phyloP scores from a whole-genome alignment of 2,888 invertebrate genomes.

The Tenthredo notha region DNA sequence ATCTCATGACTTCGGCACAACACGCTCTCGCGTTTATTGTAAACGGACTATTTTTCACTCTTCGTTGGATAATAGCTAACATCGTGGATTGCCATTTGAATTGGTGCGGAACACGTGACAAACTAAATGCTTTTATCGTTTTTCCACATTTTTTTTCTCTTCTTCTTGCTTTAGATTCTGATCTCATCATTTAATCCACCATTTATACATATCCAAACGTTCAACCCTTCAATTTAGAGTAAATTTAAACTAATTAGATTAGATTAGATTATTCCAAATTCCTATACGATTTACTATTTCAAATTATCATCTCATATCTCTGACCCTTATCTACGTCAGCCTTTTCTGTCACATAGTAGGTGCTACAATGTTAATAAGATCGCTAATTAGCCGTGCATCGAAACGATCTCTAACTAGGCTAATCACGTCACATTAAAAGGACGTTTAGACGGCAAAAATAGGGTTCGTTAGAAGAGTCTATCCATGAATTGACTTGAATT shows the following conservation, averaged over 20 bases:
- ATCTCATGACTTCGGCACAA: slow-evolving; percentile 42
- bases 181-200: background rate
- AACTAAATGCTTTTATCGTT: slow-evolving; percentile 20
- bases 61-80: too few relatives aligned
- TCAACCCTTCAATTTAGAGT: background rate
- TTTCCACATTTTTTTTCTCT: background rate
- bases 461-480: background rate
- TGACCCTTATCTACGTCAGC: slow-evolving; percentile 1
- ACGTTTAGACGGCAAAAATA: background rate
- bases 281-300: background rate
- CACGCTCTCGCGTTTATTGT: slow-evolving; percentile 31
- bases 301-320: background rate
- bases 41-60: slow-evolving; percentile 6
- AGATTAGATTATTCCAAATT: too few relatives aligned
- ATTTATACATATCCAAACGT: background rate
- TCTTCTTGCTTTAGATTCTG: background rate
- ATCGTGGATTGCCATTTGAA: slow-evolving; percentile 16
- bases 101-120: slow-evolving; percentile 28
- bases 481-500: background rate
- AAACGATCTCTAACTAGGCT: slow-evolving; percentile 25
- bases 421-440: background rate
- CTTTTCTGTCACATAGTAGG: background rate
- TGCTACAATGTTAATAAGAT: background rate
- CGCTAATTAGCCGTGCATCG: background rate
- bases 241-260: background rate